These are phyloP conservation scores for Drosophila lutescens DNA, from an alignment of 2,888 invertebrate genomes.

Conservation along the genomic window DNA sequence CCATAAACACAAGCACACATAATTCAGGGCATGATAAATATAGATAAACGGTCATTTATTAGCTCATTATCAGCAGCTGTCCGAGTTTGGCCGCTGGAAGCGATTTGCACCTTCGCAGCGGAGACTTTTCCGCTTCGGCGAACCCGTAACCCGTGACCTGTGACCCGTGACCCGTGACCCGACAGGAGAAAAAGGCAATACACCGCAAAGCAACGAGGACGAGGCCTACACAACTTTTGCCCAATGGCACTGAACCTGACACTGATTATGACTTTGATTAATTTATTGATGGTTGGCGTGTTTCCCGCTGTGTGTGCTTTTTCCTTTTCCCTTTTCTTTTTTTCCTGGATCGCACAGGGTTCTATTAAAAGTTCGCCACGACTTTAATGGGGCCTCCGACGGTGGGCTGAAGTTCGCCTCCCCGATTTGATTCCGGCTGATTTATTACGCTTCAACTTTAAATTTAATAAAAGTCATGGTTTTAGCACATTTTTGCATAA, in stretches of 20 bases:
- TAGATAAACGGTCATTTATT: slow-evolving; percentile 71
- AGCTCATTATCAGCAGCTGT: slow-evolving; percentile 69
- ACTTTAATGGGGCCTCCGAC: slow-evolving; percentile 30
- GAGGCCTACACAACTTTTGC: slow-evolving; percentile 55
- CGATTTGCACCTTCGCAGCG: slow-evolving; percentile 69
- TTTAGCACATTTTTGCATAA: slow-evolving; percentile 49
- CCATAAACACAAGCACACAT: neutral
- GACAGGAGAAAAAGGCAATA: neutral
- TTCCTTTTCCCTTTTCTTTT: slow-evolving; percentile 5
- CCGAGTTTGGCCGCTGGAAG: slow-evolving; percentile 47
- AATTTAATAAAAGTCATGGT: slow-evolving; percentile 76
- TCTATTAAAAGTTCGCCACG: slow-evolving; percentile 61
- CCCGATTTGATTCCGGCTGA: slow-evolving; percentile 76
- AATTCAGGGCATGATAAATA: slow-evolving; percentile 52
- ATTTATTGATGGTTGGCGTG: slow-evolving; percentile 82
- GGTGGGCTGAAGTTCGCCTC: slow-evolving; percentile 23
- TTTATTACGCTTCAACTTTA: slow-evolving; percentile 76
- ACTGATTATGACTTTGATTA: slow-evolving; percentile 82
- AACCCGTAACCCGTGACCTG: slow-evolving; percentile 21
- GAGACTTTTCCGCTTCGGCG: slow-evolving; percentile 59
- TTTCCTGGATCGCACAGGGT: slow-evolving; percentile 4
- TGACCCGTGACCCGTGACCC: slow-evolving; percentile 7
- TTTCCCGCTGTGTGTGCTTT: slow-evolving; percentile 68
- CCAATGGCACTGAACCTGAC: slow-evolving; percentile 74
- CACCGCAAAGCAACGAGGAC: slow-evolving; percentile 16